Base-by-base conservation (phyloP, 2,888 invertebrate species). In the Brenthis hecate region DNA sequence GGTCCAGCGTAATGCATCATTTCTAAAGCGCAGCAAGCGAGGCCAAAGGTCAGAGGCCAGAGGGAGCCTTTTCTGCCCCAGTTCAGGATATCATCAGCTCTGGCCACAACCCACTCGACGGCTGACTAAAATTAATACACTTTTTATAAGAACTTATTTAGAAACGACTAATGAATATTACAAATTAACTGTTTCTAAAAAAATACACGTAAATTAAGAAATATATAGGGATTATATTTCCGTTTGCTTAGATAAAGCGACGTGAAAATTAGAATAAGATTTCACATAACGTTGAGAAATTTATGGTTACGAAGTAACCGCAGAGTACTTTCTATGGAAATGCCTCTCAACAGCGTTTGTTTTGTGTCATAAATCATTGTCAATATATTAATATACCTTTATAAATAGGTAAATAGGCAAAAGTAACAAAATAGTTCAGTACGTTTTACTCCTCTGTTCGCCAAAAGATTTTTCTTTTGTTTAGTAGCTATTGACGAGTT, bases 1-100 rank as follows among this genome's bases (percentile, higher is more conserved):
- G 99, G 98, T 16, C 97, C 99, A 71, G 99, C 99, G 75, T 99
- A 98, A 91, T 99, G 99, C 99, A 99, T 99, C 99, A 99, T 99
- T 91, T 99, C 99, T 0, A 99, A 97, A 62, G 99, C 99, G 88
- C 99, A 99, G 85, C 99, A 99, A 0, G 99, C 99, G 74, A 99
- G 92, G 66, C 99, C 99, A 89, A 99, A 99, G 6, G 99, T 99
- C 78, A 99, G 89, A 0, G 99, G 99, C 99, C 99, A 99, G 32
- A 99, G 81, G 0, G 99, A 99, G 80, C 95, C 95, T 87, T 96
- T 97, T 50, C 98, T 94, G 14, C 97, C 97, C 98, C 98, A 99
- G 91, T 99, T 99, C 1, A 99, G 86, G 19, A 99, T 86, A 89
- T 99, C 99, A 81, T 99, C 99, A 2, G 97, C 83, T 74, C 99